Evolutionary conservation across 2,888 invertebrate genomes (phyloP).

Genomic region (Julus scanicus): DNA sequence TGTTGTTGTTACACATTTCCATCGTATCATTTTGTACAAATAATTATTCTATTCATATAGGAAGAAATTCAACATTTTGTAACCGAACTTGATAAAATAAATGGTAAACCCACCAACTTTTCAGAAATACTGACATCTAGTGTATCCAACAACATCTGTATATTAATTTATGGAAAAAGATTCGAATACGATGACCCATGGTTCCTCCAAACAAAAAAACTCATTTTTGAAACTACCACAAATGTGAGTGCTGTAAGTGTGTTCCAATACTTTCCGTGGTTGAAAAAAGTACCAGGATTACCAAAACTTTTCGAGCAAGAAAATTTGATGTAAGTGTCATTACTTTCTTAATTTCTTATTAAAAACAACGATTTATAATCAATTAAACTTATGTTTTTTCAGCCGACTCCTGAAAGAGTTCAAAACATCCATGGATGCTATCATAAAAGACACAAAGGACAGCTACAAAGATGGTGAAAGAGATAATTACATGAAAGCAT

Average conservation of each 20-base stretch:
- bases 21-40: no score
- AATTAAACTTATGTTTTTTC: no score
- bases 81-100: not conserved
- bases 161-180: not conserved
- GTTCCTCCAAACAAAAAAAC: not conserved
- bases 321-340: not conserved
- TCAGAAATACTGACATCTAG: not conserved
- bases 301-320: no score
- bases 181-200: conserved; percentile 41
- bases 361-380: not conserved
- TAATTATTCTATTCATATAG: no score
- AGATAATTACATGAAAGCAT: conserved; percentile 1
- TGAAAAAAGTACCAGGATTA: conserved; percentile 16
- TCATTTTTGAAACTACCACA: not conserved
- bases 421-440: not conserved
- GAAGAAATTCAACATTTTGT: conserved; percentile 11
- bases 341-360: not conserved
- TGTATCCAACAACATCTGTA: conserved; percentile 34
- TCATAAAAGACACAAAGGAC: not conserved
- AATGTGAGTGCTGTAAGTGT: not conserved
- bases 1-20: no score
- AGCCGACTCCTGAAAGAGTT: no score
- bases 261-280: conserved; percentile 21
- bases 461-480: conserved; percentile 10
- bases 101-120: not conserved